These are phyloP conservation scores for Gymnocephalus cernua DNA, from an alignment of 2,113 vertebrate genomes.

Conservation along the genomic window DNA sequence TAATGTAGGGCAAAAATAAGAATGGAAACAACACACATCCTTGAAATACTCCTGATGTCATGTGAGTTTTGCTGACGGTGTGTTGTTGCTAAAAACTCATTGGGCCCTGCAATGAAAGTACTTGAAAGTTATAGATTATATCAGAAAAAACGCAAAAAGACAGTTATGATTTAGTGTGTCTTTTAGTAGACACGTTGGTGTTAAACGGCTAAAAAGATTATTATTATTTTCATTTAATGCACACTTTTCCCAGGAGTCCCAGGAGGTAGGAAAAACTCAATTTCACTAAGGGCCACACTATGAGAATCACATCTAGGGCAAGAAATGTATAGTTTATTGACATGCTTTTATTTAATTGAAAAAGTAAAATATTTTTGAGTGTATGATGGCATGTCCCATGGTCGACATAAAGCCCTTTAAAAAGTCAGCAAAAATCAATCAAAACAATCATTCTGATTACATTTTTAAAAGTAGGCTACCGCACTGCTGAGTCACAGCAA, in stretches of 20 bases:
- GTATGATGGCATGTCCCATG: no score
- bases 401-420: no score
- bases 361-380: no score
- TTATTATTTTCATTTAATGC: background rate
- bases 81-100: background rate
- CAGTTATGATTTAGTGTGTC: background rate
- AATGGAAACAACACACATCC: background rate
- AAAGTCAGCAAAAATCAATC: no score
- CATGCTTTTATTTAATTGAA: no score
- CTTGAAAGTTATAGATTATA: background rate
- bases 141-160: background rate
- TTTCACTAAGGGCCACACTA: no score
- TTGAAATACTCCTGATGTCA: background rate
- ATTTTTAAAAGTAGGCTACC: no score
- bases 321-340: no score
- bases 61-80: background rate
- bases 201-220: background rate
- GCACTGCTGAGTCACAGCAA: no score
- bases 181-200: background rate
- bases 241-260: background rate
- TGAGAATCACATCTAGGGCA: no score
- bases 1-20: background rate
- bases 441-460: no score
- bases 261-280: background rate
- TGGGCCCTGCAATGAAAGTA: background rate